These are phyloP conservation scores for Hirtodrosophila trivittata DNA, from an alignment of 2,888 invertebrate genomes.

Conservation along the genomic window DNA sequence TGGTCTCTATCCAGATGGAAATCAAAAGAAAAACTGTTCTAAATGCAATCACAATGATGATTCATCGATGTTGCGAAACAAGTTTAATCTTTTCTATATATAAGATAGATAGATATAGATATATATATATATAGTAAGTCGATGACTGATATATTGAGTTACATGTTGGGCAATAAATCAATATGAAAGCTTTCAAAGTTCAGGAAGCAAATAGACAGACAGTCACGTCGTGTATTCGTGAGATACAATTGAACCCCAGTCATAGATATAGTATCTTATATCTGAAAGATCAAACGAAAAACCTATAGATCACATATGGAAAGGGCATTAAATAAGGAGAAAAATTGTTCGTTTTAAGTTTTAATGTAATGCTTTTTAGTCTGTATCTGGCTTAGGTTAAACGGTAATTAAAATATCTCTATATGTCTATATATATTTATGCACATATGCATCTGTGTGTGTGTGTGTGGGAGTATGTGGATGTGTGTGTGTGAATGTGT, in stretches of 20 bases:
- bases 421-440: constrained; percentile 18
- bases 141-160: too few relatives aligned
- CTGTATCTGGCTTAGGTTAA: constrained; percentile 49
- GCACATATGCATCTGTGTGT: constrained; percentile 10
- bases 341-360: constrained; percentile 35
- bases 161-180: constrained; percentile 32
- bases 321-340: constrained; percentile 4
- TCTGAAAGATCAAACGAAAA: too few relatives aligned
- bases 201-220: too few relatives aligned
- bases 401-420: constrained; percentile 40
- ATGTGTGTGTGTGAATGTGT: constrained; percentile 40
- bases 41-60: neutral
- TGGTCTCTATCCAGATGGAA: too few relatives aligned
- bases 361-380: constrained; percentile 52
- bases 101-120: constrained; percentile 2
- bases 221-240: too few relatives aligned
- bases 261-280: too few relatives aligned
- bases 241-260: too few relatives aligned
- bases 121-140: constrained; percentile 2
- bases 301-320: neutral
- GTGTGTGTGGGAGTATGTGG: constrained; percentile 28
- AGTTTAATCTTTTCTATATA: constrained; percentile 28
- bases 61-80: constrained; percentile 12
- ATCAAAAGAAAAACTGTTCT: neutral
- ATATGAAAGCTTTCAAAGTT: too few relatives aligned